Evolutionary conservation across 2,113 vertebrate species (phyloP).

Genomic region (Chaenocephalus aceratus): DNA sequence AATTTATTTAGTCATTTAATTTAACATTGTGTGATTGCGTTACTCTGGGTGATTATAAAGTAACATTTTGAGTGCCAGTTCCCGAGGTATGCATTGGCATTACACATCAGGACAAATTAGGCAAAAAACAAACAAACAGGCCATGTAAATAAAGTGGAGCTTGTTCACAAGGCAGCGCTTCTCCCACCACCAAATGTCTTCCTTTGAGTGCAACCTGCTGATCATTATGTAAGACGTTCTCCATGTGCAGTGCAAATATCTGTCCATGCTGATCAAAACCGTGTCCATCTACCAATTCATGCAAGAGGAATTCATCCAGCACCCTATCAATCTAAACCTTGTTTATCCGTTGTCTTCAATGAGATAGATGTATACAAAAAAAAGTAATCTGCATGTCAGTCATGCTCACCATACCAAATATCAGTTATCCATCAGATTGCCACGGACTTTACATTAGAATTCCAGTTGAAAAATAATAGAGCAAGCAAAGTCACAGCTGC

Average conservation of each 20-base stretch:
- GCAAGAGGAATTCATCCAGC: constrained; percentile 23
- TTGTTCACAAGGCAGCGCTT: constrained; percentile 62
- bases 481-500: constrained; percentile 51
- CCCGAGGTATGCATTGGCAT: constrained; percentile 59
- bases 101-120: constrained; percentile 60
- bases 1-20: constrained; percentile 48
- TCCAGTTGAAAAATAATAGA: constrained; percentile 68
- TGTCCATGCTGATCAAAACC: constrained; percentile 44
- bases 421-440: constrained; percentile 17
- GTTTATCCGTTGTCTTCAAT: constrained; percentile 19
- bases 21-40: constrained; percentile 63
- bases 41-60: constrained; percentile 61
- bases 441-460: constrained; percentile 38
- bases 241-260: constrained; percentile 53
- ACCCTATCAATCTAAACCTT: constrained; percentile 5
- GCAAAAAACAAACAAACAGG: constrained; percentile 37
- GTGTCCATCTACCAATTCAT: constrained; percentile 37
- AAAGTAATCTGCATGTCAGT: constrained; percentile 15
- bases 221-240: constrained; percentile 18
- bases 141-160: constrained; percentile 51
- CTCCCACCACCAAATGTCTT: constrained; percentile 35
- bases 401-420: constrained; percentile 26
- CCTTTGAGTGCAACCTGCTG: constrained; percentile 32
- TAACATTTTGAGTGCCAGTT: constrained; percentile 72
- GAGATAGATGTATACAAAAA: constrained; percentile 10